Evolutionary conservation across 2,888 invertebrate genomes (phyloP), one percentile per base, ranked within the genome.

Genomic region (Campopleginae sp.): DNA sequence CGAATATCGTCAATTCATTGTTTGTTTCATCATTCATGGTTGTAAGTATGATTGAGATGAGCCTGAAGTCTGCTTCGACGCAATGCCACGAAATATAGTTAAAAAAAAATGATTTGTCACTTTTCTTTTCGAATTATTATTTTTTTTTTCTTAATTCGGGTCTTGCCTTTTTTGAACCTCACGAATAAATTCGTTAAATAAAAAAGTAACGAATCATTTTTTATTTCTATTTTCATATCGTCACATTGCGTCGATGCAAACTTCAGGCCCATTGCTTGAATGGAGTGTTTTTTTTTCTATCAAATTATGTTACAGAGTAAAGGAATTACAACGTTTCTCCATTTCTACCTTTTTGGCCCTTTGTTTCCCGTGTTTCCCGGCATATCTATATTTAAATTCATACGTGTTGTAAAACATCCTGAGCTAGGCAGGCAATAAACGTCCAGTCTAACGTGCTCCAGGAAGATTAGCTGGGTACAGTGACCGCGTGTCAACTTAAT

Each of bases 401-500:
- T 68, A 38, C 38, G 38, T 68, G 14, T 31, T 42, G 23, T 63
- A 58, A 71, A 76, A 61, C 27, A 17, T 42, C 4, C 51, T 38
- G 7, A 66, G 65, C 72, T 76, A 31, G 76, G 46, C 14, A 61
- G 31, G 76, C 75, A 81, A 81, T 75, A 84, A 86, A 84, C 72
- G 86, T 81, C 76, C 46, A 23, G 58, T 79, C 38, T 65, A 84
- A 81, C 78, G 79, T 84, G 75, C 58, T 27, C 68, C 71, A 19
- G 71, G 75, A 76, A 81, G 79, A 82, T 80, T 81, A 86, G 71
- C 74, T 54, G 51, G 68, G 46, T 74, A 83, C 78, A 86, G 81
- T 76, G 81, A 81, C 84, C 86, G 72, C 74, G 70, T 80, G 66
- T 65, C 77, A 77, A 74, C 75, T 74, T 78, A 80, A 84, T 80